phyloP scores from a whole-genome alignment of 2,888 invertebrate genomes.

The Palloptera scutellata region DNA sequence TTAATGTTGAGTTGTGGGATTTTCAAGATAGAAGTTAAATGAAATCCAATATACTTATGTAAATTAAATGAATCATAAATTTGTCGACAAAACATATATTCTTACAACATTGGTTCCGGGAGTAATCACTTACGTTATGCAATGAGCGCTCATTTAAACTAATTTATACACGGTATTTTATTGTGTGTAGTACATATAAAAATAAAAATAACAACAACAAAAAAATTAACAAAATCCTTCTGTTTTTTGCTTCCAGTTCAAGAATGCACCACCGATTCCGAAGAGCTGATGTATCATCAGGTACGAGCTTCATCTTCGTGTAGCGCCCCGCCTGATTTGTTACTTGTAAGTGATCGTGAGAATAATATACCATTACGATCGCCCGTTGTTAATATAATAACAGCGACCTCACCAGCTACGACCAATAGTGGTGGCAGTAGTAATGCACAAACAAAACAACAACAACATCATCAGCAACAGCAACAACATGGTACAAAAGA shows the following conservation, averaged over 20 bases:
- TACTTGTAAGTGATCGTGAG: constrained; percentile 69
- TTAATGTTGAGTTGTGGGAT: no score
- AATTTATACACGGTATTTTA: not conserved
- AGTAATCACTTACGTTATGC: no score
- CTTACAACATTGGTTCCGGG: no score
- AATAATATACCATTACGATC: constrained; percentile 60
- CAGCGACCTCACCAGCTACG: constrained; percentile 46
- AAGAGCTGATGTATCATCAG: constrained; percentile 71
- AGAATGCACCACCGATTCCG: constrained; percentile 75
- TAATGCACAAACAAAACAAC: constrained; percentile 43
- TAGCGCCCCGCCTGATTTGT: constrained; percentile 71
- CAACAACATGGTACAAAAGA: constrained; percentile 46
- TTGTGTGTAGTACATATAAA: no score
- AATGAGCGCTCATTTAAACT: not conserved
- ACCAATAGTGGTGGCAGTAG: constrained; percentile 41
- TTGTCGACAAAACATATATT: no score
- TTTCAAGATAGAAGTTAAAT: no score
- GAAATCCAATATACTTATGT: not conserved
- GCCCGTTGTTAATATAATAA: constrained; percentile 60
- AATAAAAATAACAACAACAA: no score
- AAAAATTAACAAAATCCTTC: not conserved
- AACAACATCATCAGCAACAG: constrained; percentile 43
- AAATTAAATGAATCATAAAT: not conserved
- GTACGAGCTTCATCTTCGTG: constrained; percentile 70
- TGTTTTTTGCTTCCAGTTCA: constrained; percentile 66